Evolutionary conservation across 2,797 vertebrate species (phyloP).

Genomic region (Microcaecilia unicolor): DNA sequence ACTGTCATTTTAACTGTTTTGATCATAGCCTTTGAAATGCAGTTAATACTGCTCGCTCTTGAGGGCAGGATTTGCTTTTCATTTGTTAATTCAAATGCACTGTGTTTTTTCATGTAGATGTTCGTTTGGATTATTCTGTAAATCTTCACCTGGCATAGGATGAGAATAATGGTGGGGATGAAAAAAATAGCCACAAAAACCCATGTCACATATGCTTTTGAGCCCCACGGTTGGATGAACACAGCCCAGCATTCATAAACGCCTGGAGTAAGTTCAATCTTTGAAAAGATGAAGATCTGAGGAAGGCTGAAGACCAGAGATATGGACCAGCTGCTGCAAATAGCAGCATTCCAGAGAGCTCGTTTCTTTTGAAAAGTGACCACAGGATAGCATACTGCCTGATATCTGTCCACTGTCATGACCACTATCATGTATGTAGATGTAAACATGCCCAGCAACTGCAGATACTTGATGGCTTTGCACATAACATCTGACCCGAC

Average conservation of each 20-base stretch:
- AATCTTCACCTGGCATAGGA: constrained; percentile 39
- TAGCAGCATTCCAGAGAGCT: constrained; percentile 39
- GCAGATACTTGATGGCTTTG: constrained; percentile 43
- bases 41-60: constrained; percentile 33
- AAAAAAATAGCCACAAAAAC: constrained; percentile 48
- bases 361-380: constrained; percentile 46
- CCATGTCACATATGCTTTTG: constrained; percentile 42
- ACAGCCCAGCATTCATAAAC: constrained; percentile 44
- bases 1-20: constrained; percentile 56
- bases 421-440: constrained; percentile 47
- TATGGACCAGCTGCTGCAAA: constrained; percentile 41
- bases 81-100: constrained; percentile 16
- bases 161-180: constrained; percentile 34
- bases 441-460: constrained; percentile 47
- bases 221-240: constrained; percentile 41
- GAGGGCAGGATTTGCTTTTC: constrained; percentile 23
- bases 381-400: constrained; percentile 41
- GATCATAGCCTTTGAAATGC: constrained; percentile 52
- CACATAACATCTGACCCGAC: constrained; percentile 45
- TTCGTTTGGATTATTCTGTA: constrained; percentile 42
- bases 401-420: constrained; percentile 44
- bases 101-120: constrained; percentile 31
- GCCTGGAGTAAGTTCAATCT: constrained; percentile 42
- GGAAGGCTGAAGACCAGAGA: constrained; percentile 42
- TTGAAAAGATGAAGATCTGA: constrained; percentile 52